Conservation (phyloP, 2,797 vertebrate species). For the Gephyroberyx darwinii region DNA sequence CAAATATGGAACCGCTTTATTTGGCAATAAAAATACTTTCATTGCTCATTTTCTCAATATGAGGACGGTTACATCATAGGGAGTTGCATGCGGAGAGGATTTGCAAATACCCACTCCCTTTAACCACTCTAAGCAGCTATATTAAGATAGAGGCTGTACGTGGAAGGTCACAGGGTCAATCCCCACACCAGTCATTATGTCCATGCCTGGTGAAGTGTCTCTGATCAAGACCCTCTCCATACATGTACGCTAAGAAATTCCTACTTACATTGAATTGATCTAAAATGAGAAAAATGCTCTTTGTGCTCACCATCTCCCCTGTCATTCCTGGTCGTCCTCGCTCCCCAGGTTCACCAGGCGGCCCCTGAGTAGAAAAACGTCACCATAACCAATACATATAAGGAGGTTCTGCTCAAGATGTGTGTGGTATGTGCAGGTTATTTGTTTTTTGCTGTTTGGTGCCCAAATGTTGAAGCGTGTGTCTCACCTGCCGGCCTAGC, state of each 20-base stretch:
- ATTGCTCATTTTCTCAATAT: constrained; percentile 37
- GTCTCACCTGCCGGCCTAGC: constrained; percentile 83
- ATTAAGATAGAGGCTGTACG: not conserved
- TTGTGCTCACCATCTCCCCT: constrained; percentile 82
- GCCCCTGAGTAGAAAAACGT: constrained; percentile 76
- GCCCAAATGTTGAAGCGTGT: not conserved
- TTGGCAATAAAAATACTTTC: constrained; percentile 39
- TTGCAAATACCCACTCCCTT: constrained; percentile 52
- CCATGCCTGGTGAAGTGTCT: not conserved
- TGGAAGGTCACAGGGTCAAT: not conserved
- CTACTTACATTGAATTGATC: not conserved
- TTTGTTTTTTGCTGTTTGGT: not conserved
- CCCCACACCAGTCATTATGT: no score
- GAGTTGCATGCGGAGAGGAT: constrained; percentile 29
- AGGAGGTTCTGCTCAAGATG: not conserved
- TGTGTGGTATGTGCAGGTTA: not conserved
- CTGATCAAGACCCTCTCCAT: not conserved
- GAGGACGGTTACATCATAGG: constrained; percentile 51
- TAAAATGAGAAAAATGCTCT: not conserved
- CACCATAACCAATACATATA: not conserved
- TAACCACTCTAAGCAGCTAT: constrained; percentile 36
- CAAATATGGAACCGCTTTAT: constrained; percentile 46
- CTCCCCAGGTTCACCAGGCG: constrained; percentile 81
- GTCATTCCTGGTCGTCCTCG: constrained; percentile 79
- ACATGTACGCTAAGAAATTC: not conserved